phyloP scores from a whole-genome alignment of 1,140 invertebrate genomes.

The Paralvinella palmiformis region DNA sequence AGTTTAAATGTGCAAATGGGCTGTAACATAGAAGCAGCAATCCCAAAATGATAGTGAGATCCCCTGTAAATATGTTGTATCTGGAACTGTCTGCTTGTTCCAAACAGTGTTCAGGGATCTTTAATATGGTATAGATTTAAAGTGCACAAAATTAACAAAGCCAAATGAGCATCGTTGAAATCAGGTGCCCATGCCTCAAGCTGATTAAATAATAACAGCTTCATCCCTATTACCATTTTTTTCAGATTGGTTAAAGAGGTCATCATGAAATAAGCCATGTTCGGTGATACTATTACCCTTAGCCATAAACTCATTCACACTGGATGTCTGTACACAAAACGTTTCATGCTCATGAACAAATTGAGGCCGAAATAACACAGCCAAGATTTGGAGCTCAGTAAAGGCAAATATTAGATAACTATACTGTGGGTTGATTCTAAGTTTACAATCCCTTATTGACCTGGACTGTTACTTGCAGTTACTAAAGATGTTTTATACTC shows the following conservation, averaged over 20 bases:
- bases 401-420: background rate
- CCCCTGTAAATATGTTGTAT: background rate
- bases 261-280: background rate
- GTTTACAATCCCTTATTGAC: background rate
- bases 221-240: background rate
- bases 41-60: slow-evolving; percentile 2
- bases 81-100: background rate
- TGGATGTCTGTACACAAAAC: background rate
- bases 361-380: background rate
- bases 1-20: background rate
- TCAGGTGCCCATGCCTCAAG: slow-evolving; percentile 1
- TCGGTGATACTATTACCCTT: background rate
- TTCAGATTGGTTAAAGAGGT: background rate
- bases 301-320: background rate
- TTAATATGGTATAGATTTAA: background rate
- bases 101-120: slow-evolving; percentile 5
- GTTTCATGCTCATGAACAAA: background rate
- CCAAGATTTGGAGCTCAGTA: background rate
- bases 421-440: slow-evolving; percentile 1
- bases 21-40: background rate
- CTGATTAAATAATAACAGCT: background rate
- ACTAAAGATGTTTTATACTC: background rate
- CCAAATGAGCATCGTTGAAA: background rate
- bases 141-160: background rate
- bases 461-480: background rate